Conservation (phyloP, 1,140 invertebrate genomes). For the Sinella curviseta region DNA sequence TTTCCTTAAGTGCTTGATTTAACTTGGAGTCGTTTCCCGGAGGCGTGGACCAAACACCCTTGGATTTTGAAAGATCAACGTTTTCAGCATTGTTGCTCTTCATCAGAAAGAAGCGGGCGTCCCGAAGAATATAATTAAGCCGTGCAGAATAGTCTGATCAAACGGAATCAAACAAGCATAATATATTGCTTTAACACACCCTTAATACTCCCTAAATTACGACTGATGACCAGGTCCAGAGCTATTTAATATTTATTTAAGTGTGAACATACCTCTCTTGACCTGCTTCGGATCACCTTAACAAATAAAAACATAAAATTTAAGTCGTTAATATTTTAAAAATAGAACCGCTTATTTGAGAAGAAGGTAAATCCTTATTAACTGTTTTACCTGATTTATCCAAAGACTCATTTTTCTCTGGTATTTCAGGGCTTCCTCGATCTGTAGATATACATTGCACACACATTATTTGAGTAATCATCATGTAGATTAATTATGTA, state of each 20-base stretch:
- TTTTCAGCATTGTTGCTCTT: conserved; percentile 98
- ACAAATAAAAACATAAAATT: background rate
- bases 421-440: background rate
- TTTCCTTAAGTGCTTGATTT: conserved; percentile 89
- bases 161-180: background rate
- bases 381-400: background rate
- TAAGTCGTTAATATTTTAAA: background rate
- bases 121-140: conserved; percentile 90
- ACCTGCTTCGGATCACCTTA: conserved; percentile 21
- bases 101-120: conserved; percentile 94
- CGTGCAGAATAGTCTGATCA: conserved; percentile 83
- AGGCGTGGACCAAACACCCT: conserved; percentile 95
- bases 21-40: conserved; percentile 95
- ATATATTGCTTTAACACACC: background rate
- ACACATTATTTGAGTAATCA: background rate
- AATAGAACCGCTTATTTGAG: too few relatives aligned
- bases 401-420: background rate
- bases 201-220: background rate
- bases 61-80: conserved; percentile 87
- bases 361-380: too few relatives aligned
- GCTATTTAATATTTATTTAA: conserved; percentile 4
- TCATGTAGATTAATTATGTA: background rate
- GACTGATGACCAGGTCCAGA: conserved; percentile 1
- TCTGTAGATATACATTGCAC: background rate
- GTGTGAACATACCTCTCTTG: conserved; percentile 22